Percentiles rank a stretch among this genome's conserved stretches.
Conservation (phyloP, 35 echinoderm and acorn worm genomes). For the Lytechinus pictus region DNA sequence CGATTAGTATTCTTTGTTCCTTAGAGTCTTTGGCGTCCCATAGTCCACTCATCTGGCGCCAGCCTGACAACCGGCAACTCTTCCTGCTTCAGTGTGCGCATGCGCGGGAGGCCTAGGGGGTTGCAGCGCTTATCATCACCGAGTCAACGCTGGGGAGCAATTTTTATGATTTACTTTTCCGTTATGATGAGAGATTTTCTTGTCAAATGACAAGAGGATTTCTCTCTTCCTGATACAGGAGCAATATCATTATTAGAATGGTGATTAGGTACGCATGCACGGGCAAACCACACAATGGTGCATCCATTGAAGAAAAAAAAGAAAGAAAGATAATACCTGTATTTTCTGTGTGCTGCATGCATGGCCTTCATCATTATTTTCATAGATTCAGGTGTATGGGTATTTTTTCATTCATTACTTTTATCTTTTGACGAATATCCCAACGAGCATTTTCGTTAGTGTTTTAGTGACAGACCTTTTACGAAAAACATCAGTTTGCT, state of each 20-base stretch:
- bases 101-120: background rate
- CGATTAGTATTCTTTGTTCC: constrained; percentile 12
- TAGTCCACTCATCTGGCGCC: constrained; percentile 8
- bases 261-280: background rate
- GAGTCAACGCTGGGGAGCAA: constrained; percentile 27
- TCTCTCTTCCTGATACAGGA: background rate
- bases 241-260: constrained; percentile 5
- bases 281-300: background rate
- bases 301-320: background rate
- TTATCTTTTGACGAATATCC: background rate
- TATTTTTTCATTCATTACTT: background rate
- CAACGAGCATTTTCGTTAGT: background rate
- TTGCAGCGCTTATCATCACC: background rate
- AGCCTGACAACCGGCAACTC: background rate
- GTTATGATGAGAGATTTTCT: constrained; percentile 45
- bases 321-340: background rate
- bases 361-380: background rate
- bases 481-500: too few species aligned
- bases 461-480: background rate
- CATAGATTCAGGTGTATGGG: background rate
- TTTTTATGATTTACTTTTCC: constrained; percentile 42
- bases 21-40: background rate
- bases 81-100: background rate
- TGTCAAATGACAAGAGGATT: constrained; percentile 26
- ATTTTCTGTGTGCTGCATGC: background rate